Percentiles rank a stretch among this genome's conserved stretches.
These are phyloP conservation scores for Chaenogobius annularis DNA, from an alignment of 2,113 vertebrate species.

Conservation along the genomic window DNA sequence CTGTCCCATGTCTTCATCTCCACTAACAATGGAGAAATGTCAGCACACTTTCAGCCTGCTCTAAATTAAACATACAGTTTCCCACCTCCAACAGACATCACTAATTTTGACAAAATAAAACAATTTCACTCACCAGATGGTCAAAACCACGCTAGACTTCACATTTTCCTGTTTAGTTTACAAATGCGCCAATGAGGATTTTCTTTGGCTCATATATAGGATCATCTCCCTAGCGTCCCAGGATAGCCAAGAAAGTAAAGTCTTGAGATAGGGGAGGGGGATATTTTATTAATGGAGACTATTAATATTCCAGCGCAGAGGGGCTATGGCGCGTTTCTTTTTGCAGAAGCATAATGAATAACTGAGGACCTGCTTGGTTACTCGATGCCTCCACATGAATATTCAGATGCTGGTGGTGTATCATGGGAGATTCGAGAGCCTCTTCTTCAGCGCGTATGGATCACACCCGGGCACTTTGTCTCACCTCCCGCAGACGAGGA, in stretches of 20 bases:
- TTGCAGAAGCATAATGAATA: conserved; percentile 80
- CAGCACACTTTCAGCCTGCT: conserved; percentile 69
- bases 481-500: conserved; percentile 30
- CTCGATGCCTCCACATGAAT: conserved; percentile 75
- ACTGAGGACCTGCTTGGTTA: conserved; percentile 72
- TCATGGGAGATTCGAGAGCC: conserved; percentile 62
- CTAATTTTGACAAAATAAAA: conserved; percentile 28
- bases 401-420: conserved; percentile 68
- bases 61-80: conserved; percentile 72
- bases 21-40: conserved; percentile 74
- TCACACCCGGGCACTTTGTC: conserved; percentile 52
- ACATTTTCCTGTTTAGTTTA: conserved; percentile 12
- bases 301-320: conserved; percentile 80
- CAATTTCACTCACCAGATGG: conserved; percentile 29
- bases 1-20: conserved; percentile 66
- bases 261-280: conserved; percentile 55
- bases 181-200: conserved; percentile 32
- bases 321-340: conserved; percentile 75
- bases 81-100: conserved; percentile 39
- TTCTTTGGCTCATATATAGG: conserved; percentile 32
- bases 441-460: conserved; percentile 51
- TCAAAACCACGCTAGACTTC: neutral
- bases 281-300: conserved; percentile 80
- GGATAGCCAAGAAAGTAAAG: conserved; percentile 59
- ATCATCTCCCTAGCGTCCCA: conserved; percentile 39